A percentile compares a stretch with the other conserved stretches of the same genome.
phyloP scores from a whole-genome alignment of 2,888 invertebrate species.

The Watsonalla cultraria region DNA sequence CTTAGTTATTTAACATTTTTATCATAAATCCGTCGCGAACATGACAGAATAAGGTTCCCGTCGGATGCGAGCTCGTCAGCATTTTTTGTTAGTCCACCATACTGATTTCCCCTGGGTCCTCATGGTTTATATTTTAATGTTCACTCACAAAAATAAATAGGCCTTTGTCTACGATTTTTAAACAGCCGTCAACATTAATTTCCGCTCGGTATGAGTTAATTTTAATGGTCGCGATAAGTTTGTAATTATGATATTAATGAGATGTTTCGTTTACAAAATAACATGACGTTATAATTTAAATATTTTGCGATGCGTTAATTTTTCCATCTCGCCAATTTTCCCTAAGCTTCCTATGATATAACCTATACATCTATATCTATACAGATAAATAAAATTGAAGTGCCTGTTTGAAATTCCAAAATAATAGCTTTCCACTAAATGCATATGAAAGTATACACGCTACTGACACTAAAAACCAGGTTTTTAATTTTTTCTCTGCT shows the following conservation, averaged over 20 bases:
- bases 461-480: no score
- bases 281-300: not conserved
- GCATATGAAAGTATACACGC: no score
- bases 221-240: not conserved
- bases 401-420: no score
- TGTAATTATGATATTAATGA: not conserved
- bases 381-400: no score
- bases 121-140: conserved; percentile 48
- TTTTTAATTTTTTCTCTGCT: no score
- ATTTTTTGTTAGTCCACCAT: conserved; percentile 32
- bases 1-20: conserved; percentile 18
- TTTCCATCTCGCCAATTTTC: no score
- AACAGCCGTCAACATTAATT: conserved; percentile 13
- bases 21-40: conserved; percentile 20
- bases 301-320: not conserved
- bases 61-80: conserved; percentile 28
- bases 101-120: conserved; percentile 51
- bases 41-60: conserved; percentile 24
- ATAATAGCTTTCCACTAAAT: no score
- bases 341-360: no score
- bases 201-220: not conserved
- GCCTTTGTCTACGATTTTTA: conserved; percentile 27
- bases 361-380: no score
- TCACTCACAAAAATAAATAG: conserved; percentile 39
- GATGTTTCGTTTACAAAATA: not conserved